phyloP scores from a whole-genome alignment of 2,797 vertebrate genomes.

The Delichon dasypus region DNA sequence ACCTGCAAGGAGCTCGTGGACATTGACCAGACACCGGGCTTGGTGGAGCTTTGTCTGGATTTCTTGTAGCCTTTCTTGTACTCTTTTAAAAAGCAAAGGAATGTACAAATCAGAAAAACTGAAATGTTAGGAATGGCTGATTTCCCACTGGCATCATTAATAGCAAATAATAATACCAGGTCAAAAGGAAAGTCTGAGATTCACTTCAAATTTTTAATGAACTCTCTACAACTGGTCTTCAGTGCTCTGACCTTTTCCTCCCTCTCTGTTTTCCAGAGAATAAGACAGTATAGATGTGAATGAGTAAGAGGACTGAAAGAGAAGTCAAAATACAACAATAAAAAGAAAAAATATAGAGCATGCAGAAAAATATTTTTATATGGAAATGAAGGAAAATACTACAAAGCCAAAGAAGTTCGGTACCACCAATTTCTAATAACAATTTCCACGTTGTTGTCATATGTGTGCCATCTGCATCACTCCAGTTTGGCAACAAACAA shows the following conservation, averaged over 20 bases:
- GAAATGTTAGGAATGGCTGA: neutral
- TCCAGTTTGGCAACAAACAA: neutral
- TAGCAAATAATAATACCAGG: neutral
- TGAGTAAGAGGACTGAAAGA: neutral
- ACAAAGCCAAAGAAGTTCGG: neutral
- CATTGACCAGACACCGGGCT: neutral
- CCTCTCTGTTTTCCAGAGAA: neutral
- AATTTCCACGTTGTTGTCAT: neutral
- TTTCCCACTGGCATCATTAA: neutral
- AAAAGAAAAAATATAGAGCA: neutral
- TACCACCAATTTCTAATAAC: neutral
- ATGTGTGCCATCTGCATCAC: neutral
- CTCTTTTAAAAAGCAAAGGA: neutral
- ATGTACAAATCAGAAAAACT: neutral
- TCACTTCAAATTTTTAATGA: neutral
- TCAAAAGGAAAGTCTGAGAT: neutral
- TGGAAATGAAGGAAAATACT: neutral
- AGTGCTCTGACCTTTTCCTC: neutral
- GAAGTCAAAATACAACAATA: neutral
- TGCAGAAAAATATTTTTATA: neutral
- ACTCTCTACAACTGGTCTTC: neutral
- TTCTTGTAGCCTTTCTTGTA: neutral
- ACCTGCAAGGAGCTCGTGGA: neutral
- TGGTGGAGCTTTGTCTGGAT: neutral
- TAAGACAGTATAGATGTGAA: neutral